Base-by-base conservation (phyloP, 2,113 vertebrate species). In the Amazona guildingii region DNA sequence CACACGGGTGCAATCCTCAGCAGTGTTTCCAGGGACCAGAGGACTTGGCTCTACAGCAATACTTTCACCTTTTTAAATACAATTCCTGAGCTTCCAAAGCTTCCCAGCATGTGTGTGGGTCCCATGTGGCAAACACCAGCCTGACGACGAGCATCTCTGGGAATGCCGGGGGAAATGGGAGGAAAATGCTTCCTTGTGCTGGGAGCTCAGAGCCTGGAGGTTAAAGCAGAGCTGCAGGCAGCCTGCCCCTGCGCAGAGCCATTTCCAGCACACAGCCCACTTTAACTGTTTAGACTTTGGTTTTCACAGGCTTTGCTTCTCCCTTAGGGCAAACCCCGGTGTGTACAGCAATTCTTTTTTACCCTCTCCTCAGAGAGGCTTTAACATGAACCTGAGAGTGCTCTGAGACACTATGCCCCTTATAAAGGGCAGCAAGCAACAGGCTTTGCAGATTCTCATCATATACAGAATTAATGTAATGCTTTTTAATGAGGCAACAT, bases 401-500 rank as follows among this genome's bases (percentile, higher is more conserved):
- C 20, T 67, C 13, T 13, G n/a, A 62, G 29, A 55, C 2, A n/a
- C 59, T 62, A 37, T 3, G 37, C 33, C 33, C 5, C 9, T 62
- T n/a, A 28, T 73, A 39, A 48, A 39, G 19, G 28, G 35, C 51
- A 8, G 29, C 17, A 10, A 62, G 44, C 51, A 92, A 83, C 46
- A 81, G 83, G 52, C 21, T 95, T 59, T 92, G 72, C 11, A 7
- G 48, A 44, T 55, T 96, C 55, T 79, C 75, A 73, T 68, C 28
- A 52, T 10, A 78, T 25, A 82, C 14, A 81, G 52, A 78, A 92
- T 79, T 86, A 83, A 88, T 77, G 13, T 78, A 86, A 90, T 93
- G 69, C 74, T 77, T 94, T 95, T 76, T 94, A 93, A 93, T 88
- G 78, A 94, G 75, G 74, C 2, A 51, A 59, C 19, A 33, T 94